Evolutionary conservation across 2,113 vertebrate species (phyloP).

Genomic region (Equus quagga): DNA sequence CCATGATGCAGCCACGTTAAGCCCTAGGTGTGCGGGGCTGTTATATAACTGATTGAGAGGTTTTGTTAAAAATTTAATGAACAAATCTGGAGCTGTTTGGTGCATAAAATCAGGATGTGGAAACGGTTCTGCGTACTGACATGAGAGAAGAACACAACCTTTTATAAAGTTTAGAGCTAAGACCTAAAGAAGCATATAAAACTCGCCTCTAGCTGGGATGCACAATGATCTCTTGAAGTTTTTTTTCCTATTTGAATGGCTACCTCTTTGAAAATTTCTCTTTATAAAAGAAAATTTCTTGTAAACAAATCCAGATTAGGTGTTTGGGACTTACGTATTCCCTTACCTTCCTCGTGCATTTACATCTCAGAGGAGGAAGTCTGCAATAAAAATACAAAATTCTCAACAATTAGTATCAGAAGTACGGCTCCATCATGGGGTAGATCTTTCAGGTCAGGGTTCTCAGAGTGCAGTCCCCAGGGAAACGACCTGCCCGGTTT

Average conservation of each 20-base stretch:
- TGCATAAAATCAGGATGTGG: background rate
- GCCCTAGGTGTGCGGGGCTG: no score
- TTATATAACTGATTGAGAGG: background rate
- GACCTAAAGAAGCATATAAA: background rate
- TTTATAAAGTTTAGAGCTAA: background rate
- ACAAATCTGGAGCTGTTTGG: background rate
- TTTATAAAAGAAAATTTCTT: background rate
- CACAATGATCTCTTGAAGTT: background rate
- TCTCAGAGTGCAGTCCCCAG: background rate
- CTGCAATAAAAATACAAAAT: background rate
- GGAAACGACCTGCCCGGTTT: background rate
- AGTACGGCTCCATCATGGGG: background rate
- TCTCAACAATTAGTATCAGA: background rate
- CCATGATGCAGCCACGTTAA: no score
- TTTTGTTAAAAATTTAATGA: background rate
- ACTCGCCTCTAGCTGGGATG: background rate
- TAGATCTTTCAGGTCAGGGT: background rate
- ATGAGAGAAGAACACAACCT: background rate
- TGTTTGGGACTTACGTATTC: background rate
- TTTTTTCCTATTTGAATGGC: background rate
- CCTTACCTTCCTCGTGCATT: background rate
- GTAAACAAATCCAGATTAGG: background rate
- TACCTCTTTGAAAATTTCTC: constrained; percentile 27
- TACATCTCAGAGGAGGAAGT: background rate
- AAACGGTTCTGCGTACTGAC: background rate